Evolutionary conservation across 2,888 invertebrate species (phyloP).

Genomic region (Hyalella azteca): DNA sequence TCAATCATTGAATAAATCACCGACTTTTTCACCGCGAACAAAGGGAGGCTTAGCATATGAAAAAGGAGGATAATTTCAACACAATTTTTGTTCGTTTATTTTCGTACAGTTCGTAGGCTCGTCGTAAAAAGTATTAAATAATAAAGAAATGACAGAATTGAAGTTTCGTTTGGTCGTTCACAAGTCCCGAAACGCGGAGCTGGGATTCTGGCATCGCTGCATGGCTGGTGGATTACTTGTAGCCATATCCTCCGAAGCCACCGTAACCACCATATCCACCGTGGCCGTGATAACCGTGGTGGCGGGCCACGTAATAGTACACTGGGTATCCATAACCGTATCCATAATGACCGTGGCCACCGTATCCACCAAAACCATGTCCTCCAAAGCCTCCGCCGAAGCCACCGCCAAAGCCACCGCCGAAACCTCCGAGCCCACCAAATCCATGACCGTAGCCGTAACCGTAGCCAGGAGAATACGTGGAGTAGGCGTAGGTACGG

Average conservation of each 20-base stretch:
- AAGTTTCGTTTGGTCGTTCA: not conserved
- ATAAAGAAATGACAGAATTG: no score
- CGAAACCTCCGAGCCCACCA: not conserved
- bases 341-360: not conserved
- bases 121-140: no score
- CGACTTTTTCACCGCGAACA: no score
- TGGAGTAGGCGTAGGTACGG: constrained; percentile 12
- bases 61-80: no score
- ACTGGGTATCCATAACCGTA: not conserved
- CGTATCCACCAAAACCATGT: not conserved
- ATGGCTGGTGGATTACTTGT: no score
- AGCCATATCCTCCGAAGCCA: not conserved
- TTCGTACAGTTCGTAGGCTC: no score
- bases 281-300: constrained; percentile 22
- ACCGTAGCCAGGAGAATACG: constrained; percentile 9
- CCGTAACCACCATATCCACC: not conserved
- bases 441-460: constrained; percentile 27
- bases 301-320: constrained; percentile 17
- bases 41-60: no score
- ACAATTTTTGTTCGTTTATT: no score
- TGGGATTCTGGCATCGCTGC: no score
- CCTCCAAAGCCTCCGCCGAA: constrained; percentile 14
- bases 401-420: not conserved
- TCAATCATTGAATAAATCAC: no score
- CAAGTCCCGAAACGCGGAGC: not conserved